These are phyloP conservation scores for Napeogenes inachia DNA, from an alignment of 2,888 invertebrate species.

Conservation along the genomic window DNA sequence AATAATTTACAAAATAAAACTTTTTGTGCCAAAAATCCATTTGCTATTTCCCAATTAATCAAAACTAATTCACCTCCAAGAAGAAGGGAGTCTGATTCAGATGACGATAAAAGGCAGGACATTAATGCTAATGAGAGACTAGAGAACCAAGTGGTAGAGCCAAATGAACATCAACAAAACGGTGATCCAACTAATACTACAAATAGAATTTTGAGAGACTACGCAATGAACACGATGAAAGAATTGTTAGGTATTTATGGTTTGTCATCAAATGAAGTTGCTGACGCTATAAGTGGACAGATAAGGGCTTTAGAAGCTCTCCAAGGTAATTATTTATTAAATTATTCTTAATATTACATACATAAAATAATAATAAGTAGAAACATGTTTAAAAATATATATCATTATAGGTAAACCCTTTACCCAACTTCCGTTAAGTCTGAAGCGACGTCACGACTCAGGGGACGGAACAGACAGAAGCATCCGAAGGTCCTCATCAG, in stretches of 20 bases:
- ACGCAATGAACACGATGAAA: constrained; percentile 88
- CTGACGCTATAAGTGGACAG: constrained; percentile 82
- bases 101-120: constrained; percentile 71
- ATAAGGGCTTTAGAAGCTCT: constrained; percentile 82
- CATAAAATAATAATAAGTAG: constrained; percentile 1
- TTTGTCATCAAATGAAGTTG: constrained; percentile 82
- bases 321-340: constrained; percentile 69
- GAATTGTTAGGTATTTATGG: constrained; percentile 87
- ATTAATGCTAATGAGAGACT: constrained; percentile 70
- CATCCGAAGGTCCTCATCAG: constrained; percentile 65
- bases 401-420: constrained; percentile 59
- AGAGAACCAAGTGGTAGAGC: constrained; percentile 57
- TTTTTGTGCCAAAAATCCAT: constrained; percentile 77
- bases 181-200: constrained; percentile 69
- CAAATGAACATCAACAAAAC: constrained; percentile 57
- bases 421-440: constrained; percentile 63
- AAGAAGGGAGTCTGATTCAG: constrained; percentile 72
- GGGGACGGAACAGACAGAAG: constrained; percentile 62
- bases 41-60: constrained; percentile 75
- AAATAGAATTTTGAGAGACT: constrained; percentile 83
- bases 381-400: constrained; percentile 1
- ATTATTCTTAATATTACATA: not conserved
- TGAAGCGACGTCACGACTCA: constrained; percentile 67
- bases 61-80: constrained; percentile 74
- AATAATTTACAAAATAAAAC: constrained; percentile 72